These are phyloP conservation scores for Tyrophagus putrescentiae DNA, from an alignment of 1,140 invertebrate species.

Conservation along the genomic window DNA sequence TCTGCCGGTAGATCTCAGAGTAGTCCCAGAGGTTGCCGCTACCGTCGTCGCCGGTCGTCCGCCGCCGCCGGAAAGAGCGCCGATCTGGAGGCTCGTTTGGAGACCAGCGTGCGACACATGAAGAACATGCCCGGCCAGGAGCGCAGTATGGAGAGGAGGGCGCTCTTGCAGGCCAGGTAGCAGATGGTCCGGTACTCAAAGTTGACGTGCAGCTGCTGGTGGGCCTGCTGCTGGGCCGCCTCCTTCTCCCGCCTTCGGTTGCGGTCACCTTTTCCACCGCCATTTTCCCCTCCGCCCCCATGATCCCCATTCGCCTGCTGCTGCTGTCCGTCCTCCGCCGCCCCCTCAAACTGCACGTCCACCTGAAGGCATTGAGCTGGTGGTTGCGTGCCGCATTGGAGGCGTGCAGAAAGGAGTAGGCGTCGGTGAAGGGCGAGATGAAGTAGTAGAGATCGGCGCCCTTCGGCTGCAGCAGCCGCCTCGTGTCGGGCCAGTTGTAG, in stretches of 20 bases:
- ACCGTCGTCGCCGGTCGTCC: not conserved
- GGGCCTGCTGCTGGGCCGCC: conserved; percentile 29
- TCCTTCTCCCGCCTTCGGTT: conserved; percentile 29
- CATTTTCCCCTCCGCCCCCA: not conserved
- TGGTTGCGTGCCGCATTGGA: conserved; percentile 4
- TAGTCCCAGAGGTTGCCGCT: not conserved
- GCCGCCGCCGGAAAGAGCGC: not conserved
- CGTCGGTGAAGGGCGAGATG: conserved; percentile 79
- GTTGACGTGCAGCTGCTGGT: conserved; percentile 33
- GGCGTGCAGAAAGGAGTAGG: conserved; percentile 40
- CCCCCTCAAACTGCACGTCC: not conserved
- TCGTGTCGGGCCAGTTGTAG: conserved; percentile 66
- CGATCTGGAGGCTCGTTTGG: not conserved
- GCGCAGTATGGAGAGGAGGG: conserved; percentile 62
- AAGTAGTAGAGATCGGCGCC: conserved; percentile 55
- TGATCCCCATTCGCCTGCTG: not conserved
- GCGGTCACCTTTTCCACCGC: not conserved
- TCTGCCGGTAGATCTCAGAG: not conserved
- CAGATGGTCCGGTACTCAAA: conserved; percentile 59
- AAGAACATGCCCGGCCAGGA: conserved; percentile 77
- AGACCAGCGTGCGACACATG: conserved; percentile 43
- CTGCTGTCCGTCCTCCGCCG: not conserved
- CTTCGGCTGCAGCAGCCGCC: conserved; percentile 48
- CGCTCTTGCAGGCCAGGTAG: conserved; percentile 64
- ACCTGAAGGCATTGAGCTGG: not conserved